Base-by-base conservation (phyloP, 1,140 invertebrate genomes). In the Bathynomus jamesi region DNA sequence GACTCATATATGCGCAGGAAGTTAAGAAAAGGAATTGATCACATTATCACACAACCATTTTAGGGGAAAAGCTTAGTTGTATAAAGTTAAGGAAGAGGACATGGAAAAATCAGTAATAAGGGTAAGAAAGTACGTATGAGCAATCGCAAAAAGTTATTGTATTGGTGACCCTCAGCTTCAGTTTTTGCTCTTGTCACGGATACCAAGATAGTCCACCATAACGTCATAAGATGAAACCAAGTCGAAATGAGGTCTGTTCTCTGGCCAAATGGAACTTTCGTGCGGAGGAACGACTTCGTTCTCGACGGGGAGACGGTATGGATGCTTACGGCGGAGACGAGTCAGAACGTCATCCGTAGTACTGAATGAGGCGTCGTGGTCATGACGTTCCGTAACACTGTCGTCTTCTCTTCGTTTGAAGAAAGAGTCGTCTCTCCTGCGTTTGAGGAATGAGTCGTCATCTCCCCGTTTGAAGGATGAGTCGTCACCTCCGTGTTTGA, bases 221-320 rank as follows among this genome's bases (percentile, higher is more conserved):
- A 72, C 53, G 31, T 76, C 75, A 65, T 76, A 76, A 8, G 75
- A 76, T 7, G 75, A 76, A 25, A 76, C 75, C 24, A 76, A 71
- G 69, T 74, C 68, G 75, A 76, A 76, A 69, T 76, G 75, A 13
- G 69, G 69, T 53, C 70, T 46, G 10, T 53, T 66, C 69, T 71
- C 63, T 25, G 75, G 75, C 75, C 75, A 76, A 30, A 76, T 69
- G 68, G 75, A 76, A 29, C 72, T 70, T 61, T 76, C 72, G 62
- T 76, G 69, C 27, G 62, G 69, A 32, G 72, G 69, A 24, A 74
- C 63, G 29, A n/a, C 28, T 21, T 71, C 67, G 67, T 71, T 70
- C 68, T 73, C 75, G 40, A 68, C 69, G 13, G 72, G 68, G 17
- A 74, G 72, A 28, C 72, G 72, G 64, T 70, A 74, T 62, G 72